Evolutionary conservation across 2,797 vertebrate genomes (phyloP).

Genomic region (Chromobotia macracanthus): DNA sequence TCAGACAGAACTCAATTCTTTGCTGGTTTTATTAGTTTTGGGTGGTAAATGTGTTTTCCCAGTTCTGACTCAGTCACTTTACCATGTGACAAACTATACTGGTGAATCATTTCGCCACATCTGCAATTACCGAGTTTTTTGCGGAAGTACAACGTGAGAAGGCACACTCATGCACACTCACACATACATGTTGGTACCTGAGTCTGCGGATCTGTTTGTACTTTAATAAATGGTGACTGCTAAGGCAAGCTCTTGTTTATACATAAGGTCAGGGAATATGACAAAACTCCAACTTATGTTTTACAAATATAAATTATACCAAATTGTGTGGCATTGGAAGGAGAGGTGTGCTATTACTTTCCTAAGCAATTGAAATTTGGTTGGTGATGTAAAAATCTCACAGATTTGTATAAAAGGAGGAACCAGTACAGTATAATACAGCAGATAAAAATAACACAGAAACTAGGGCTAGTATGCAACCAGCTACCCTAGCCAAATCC

Average conservation of each 20-base stretch:
- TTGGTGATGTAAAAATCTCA: too few species aligned
- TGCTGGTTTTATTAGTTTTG: slow-evolving; percentile 24
- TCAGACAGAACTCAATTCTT: not conserved
- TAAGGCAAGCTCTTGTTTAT: not conserved
- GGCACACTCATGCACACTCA: not conserved
- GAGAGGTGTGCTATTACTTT: too few species aligned
- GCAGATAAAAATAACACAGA: too few species aligned
- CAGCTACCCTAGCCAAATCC: not conserved
- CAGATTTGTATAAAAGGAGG: too few species aligned
- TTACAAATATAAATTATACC: not conserved
- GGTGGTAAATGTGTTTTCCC: slow-evolving; percentile 8
- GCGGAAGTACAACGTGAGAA: slow-evolving; percentile 1
- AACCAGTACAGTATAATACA: too few species aligned
- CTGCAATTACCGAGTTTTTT: slow-evolving; percentile 8
- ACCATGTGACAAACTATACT: slow-evolving; percentile 5
- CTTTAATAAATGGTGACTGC: not conserved
- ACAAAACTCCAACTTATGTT: too few species aligned
- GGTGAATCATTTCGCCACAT: slow-evolving; percentile 15
- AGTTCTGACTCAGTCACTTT: slow-evolving; percentile 26
- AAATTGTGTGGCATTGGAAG: too few species aligned
- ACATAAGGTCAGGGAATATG: too few species aligned
- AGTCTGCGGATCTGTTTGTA: slow-evolving; percentile 9
- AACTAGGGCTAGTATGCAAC: not conserved
- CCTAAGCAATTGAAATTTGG: too few species aligned
- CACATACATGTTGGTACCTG: not conserved